phyloP scores from a whole-genome alignment of 2,797 vertebrate genomes.

The Furcifer pardalis region DNA sequence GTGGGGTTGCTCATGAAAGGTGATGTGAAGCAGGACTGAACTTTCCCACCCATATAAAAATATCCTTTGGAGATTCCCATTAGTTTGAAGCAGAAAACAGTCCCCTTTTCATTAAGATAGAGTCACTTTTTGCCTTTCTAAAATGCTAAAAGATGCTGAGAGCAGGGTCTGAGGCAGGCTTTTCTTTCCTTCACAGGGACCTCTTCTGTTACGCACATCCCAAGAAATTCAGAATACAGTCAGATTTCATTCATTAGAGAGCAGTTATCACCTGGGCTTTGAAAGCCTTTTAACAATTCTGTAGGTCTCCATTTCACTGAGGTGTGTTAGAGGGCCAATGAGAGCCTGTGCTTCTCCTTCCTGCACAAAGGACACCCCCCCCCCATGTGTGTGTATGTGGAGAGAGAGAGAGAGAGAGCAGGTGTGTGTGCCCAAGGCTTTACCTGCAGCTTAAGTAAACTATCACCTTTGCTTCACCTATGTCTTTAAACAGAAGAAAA shows the following conservation, averaged over 20 bases:
- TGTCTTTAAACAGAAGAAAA: background rate
- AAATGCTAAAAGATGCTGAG: background rate
- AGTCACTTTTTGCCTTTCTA: background rate
- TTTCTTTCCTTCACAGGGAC: background rate
- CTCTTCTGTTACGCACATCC: background rate
- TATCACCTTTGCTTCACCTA: background rate
- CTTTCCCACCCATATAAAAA: background rate
- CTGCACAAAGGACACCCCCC: background rate
- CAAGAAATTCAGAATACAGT: background rate
- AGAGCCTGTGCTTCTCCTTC: background rate
- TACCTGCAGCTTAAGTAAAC: conserved; percentile 12
- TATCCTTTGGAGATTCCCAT: background rate
- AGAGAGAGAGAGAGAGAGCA: background rate
- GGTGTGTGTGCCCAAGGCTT: conserved; percentile 1
- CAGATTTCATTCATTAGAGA: background rate
- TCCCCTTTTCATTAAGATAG: background rate
- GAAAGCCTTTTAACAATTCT: conserved; percentile 5
- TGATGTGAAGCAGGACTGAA: background rate
- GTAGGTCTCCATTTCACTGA: background rate
- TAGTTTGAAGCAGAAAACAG: background rate
- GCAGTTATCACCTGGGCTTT: conserved; percentile 3
- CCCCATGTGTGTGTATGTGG: background rate
- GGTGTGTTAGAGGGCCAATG: background rate
- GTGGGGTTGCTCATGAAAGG: background rate
- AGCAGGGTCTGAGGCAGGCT: background rate